A percentile compares a stretch with the other conserved stretches of the same genome.
phyloP scores from a whole-genome alignment of 2,797 vertebrate species.

The Cuniculus paca region DNA sequence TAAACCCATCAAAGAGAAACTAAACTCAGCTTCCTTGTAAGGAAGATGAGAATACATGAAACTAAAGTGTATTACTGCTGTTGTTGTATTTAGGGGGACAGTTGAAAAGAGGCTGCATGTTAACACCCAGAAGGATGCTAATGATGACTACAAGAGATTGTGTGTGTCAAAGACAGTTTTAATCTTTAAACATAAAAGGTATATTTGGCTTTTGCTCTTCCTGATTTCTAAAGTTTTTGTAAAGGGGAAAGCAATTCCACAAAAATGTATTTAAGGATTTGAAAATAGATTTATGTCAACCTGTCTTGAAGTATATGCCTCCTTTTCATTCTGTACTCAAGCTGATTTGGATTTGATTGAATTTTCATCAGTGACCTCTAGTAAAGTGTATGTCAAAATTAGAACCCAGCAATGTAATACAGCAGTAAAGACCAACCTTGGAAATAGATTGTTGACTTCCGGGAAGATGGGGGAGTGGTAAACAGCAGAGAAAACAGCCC shows the following conservation, averaged over 20 bases:
- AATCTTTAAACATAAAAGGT: neutral
- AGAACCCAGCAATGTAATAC: neutral
- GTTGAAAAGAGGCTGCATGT: neutral
- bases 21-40: neutral
- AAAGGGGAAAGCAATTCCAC: neutral
- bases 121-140: neutral
- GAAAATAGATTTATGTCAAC: slow-evolving; percentile 36
- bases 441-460: neutral
- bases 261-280: slow-evolving; percentile 54
- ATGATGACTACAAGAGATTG: neutral
- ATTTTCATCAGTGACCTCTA: slow-evolving; percentile 43
- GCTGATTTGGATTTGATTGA: slow-evolving; percentile 34
- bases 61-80: neutral
- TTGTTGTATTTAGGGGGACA: neutral
- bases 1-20: neutral
- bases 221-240: slow-evolving; percentile 20
- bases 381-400: slow-evolving; percentile 39
- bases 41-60: neutral
- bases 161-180: neutral
- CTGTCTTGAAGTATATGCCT: neutral
- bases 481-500: too few relatives aligned
- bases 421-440: neutral
- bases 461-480: too few relatives aligned
- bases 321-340: neutral
- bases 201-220: slow-evolving; percentile 1